phyloP scores from a whole-genome alignment of 2,888 invertebrate genomes.

The Caenorhabditis sp. region DNA sequence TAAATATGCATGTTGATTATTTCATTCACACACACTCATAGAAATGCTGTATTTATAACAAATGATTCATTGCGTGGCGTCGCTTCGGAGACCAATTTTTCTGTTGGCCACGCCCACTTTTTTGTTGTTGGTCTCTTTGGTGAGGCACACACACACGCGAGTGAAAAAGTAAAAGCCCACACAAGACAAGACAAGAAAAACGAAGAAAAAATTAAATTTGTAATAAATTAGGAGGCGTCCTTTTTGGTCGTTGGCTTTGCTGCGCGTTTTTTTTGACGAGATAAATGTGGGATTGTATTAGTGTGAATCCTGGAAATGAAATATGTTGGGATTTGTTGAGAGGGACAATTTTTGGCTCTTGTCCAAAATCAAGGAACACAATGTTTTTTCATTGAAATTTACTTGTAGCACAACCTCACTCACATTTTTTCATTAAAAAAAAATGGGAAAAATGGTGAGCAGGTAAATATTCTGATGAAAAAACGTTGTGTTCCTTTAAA shows the following conservation, averaged over 20 bases:
- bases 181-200: background rate
- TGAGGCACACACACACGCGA: no score
- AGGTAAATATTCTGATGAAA: no score
- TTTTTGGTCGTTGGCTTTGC: background rate
- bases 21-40: background rate
- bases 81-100: conserved; percentile 7
- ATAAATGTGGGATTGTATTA: background rate
- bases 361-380: no score
- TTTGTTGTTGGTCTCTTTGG: background rate
- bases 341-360: no score
- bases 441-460: no score
- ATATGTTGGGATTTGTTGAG: background rate
- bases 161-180: background rate
- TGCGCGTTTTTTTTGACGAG: conserved; percentile 3
- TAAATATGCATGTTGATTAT: background rate
- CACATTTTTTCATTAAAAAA: no score
- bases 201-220: conserved; percentile 33
- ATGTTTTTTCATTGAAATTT: no score
- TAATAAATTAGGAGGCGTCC: conserved; percentile 30
- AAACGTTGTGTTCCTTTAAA: no score
- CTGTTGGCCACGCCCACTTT: background rate
- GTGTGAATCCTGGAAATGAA: conserved; percentile 24
- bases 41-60: conserved; percentile 7
- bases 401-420: no score
- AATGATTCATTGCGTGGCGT: conserved; percentile 17